Percentiles rank a stretch among this genome's conserved stretches.
Evolutionary conservation across 2,888 invertebrate species (phyloP).

Genomic region (Heliconius hortense): DNA sequence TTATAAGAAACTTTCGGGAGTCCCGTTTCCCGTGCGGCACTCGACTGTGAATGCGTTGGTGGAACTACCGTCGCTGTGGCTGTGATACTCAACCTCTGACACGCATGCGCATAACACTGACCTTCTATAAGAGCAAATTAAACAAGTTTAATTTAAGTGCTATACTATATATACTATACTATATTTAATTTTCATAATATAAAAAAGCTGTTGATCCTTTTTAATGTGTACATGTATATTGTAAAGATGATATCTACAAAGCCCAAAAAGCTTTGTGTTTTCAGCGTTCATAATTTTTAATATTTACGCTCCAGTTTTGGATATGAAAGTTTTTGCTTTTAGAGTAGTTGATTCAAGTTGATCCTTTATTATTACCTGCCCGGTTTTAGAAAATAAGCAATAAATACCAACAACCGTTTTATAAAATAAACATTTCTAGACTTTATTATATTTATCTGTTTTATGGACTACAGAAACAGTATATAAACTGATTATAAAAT

Average conservation of each 20-base stretch:
- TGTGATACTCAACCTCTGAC: slow-evolving; percentile 56
- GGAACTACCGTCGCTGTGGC: slow-evolving; percentile 53
- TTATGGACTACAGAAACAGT: too few relatives aligned
- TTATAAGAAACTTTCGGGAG: slow-evolving; percentile 60
- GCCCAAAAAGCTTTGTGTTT: slow-evolving; percentile 12
- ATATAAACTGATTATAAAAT: too few relatives aligned
- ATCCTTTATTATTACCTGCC: slow-evolving; percentile 4
- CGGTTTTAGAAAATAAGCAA: too few relatives aligned
- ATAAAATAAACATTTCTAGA: too few relatives aligned
- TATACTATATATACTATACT: too few relatives aligned
- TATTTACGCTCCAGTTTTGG: slow-evolving; percentile 11
- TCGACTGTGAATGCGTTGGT: slow-evolving; percentile 51
- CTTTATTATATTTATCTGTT: too few relatives aligned
- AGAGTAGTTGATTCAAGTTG: slow-evolving; percentile 10
- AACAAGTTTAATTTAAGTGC: slow-evolving; percentile 45
- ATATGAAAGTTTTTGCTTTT: slow-evolving; percentile 11
- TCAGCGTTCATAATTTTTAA: slow-evolving; percentile 10
- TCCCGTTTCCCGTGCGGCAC: slow-evolving; percentile 52
- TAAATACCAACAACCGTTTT: too few relatives aligned
- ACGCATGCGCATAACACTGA: slow-evolving; percentile 64
- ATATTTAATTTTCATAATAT: neutral
- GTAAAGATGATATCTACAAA: slow-evolving; percentile 12
- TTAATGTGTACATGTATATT: neutral
- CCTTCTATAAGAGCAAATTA: slow-evolving; percentile 45
- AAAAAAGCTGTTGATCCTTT: neutral